Base-by-base conservation (phyloP, 2,888 invertebrate species). In the Eilema griseolum region DNA sequence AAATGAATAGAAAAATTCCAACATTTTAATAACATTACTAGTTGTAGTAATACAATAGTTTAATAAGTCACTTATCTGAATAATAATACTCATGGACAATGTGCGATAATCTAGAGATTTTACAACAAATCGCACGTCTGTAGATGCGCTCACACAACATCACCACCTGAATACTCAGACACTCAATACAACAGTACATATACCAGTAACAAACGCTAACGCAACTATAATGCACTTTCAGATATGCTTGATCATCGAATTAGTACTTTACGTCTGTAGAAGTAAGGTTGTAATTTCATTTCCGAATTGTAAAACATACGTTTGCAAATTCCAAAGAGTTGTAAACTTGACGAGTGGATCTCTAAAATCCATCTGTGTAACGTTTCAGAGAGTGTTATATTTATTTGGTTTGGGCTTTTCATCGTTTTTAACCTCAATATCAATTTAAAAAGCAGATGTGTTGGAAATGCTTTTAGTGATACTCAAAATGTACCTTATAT, bases 161-260 rank as follows among this genome's bases (percentile, higher is more conserved):
- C 70, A 73, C 73, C 57, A 72, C 74, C 69, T 75, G 65, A 79
- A 81, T 78, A 84, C 88, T 88, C 85, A 88, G 85, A 88, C 88
- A 68, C 82, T 85, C 88, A 89, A 75, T 71, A 68, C 66, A 61
- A 63, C 74, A 73, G 70, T 75, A 76, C 0, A 37, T 73, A 79
- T 85, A 83, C 77, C 76, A 63, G 78, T 74, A 78, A 73, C 74
- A 76, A 75, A 77, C 73, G 71, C 74, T 77, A 75, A 78, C 66
- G 63, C 72, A 57, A 67, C 71, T 60, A 73, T 66, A 70, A 72
- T 68, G 72, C 76, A 74, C 69, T 68, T 68, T 26, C 33, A 60
- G 72, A 33, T n/a, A 33, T 14, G 33, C 20, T 33, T 33, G 28
- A 26, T 28, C 33, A 46, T 41, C 23, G 37, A 46, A 72, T 76